Evolutionary conservation across 2,113 vertebrate genomes (phyloP).

Genomic region (Eolophus roseicapilla): DNA sequence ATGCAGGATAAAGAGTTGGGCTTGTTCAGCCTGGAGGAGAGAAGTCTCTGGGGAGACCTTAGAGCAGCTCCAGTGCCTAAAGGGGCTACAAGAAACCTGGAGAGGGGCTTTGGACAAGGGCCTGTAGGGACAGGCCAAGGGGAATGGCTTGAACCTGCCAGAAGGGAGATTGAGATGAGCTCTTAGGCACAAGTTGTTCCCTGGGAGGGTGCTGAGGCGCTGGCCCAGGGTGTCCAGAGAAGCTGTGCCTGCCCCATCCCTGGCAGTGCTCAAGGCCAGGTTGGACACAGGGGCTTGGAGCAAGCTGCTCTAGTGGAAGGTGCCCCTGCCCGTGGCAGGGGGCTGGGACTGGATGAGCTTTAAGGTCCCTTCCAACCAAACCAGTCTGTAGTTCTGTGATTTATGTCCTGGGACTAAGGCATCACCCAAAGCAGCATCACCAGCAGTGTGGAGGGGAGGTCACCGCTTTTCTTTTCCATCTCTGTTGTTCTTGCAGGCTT

Average conservation of each 20-base stretch:
- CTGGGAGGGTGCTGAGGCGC: too few relatives aligned
- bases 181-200: too few relatives aligned
- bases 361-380: neutral
- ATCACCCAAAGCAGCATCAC: neutral
- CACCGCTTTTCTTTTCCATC: neutral
- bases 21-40: neutral
- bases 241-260: too few relatives aligned
- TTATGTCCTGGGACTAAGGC: neutral
- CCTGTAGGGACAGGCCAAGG: too few relatives aligned
- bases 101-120: too few relatives aligned
- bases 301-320: neutral
- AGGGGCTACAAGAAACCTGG: neutral
- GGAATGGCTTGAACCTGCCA: too few relatives aligned
- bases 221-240: too few relatives aligned
- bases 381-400: neutral
- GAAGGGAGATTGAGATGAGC: too few relatives aligned
- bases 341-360: neutral
- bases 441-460: fast-evolving
- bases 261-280: too few relatives aligned
- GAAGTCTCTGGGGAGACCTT: neutral
- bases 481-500: neutral
- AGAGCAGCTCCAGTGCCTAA: neutral
- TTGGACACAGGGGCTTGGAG: neutral
- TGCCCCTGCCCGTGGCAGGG: neutral
- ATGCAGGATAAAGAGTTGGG: neutral